phyloP scores from a whole-genome alignment of 2,888 invertebrate genomes.

The Spisula subtruncata region DNA sequence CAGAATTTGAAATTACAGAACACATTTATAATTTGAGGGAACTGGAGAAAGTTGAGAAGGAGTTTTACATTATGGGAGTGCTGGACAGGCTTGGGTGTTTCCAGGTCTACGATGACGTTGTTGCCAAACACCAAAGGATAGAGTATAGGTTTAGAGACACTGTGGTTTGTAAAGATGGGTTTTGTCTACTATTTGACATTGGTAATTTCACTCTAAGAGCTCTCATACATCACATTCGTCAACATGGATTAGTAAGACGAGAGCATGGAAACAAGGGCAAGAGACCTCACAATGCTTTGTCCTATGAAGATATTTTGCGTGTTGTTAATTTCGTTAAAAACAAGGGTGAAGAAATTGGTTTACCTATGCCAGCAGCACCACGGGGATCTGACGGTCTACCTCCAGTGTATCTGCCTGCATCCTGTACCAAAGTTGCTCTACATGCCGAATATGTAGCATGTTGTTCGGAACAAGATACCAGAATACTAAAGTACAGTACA shows the following conservation, averaged over 20 bases:
- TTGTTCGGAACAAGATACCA: background rate
- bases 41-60: background rate
- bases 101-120: background rate
- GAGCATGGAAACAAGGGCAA: background rate
- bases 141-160: background rate
- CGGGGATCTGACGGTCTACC: background rate
- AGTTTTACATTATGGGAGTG: background rate
- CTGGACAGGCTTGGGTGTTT: background rate
- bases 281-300: background rate
- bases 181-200: background rate
- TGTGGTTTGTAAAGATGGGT: background rate
- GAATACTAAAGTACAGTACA: background rate
- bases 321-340: background rate
- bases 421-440: background rate
- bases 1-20: background rate
- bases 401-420: background rate
- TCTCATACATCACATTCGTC: background rate
- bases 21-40: background rate
- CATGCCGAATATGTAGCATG: background rate
- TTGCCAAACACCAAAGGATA: background rate
- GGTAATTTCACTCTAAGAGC: background rate
- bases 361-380: background rate
- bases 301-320: background rate
- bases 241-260: background rate
- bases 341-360: background rate